phyloP scores from a whole-genome alignment of 2,888 invertebrate species.

The Hermodice carunculata region DNA sequence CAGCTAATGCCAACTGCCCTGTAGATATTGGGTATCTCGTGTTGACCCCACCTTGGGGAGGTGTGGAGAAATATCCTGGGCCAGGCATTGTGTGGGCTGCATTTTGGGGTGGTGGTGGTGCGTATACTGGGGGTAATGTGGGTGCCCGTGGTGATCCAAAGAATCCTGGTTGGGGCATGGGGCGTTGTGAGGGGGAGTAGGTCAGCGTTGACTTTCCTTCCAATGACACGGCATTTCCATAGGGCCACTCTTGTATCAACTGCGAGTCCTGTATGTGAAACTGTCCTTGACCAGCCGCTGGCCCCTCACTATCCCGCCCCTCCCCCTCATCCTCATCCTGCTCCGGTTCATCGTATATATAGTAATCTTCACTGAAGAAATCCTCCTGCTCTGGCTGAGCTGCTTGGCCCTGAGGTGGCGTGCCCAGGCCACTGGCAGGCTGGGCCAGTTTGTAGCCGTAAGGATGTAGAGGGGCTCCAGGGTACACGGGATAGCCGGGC shows the following conservation, averaged over 20 bases:
- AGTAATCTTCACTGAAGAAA: constrained; percentile 33
- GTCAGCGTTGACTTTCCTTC: constrained; percentile 55
- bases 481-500: background rate
- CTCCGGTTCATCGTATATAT: constrained; percentile 46
- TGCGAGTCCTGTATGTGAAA: constrained; percentile 49
- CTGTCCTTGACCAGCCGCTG: background rate
- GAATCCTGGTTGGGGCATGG: constrained; percentile 3
- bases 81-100: constrained; percentile 41
- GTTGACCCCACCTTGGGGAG: no score
- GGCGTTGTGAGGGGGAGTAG: constrained; percentile 41
- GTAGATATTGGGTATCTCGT: no score
- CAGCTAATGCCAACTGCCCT: no score
- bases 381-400: background rate
- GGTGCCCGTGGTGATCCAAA: constrained; percentile 1
- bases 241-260: constrained; percentile 54
- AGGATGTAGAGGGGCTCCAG: background rate
- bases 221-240: constrained; percentile 49
- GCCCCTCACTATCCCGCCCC: constrained; percentile 11
- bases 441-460: background rate
- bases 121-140: no score
- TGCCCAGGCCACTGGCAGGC: background rate
- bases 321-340: constrained; percentile 45
- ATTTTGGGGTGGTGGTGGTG: no score
- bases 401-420: background rate
- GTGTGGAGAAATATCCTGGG: constrained; percentile 55